A percentile compares a stretch with the other conserved stretches of the same genome.
phyloP scores from a whole-genome alignment of 2,888 invertebrate genomes.

The Autographa gamma region DNA sequence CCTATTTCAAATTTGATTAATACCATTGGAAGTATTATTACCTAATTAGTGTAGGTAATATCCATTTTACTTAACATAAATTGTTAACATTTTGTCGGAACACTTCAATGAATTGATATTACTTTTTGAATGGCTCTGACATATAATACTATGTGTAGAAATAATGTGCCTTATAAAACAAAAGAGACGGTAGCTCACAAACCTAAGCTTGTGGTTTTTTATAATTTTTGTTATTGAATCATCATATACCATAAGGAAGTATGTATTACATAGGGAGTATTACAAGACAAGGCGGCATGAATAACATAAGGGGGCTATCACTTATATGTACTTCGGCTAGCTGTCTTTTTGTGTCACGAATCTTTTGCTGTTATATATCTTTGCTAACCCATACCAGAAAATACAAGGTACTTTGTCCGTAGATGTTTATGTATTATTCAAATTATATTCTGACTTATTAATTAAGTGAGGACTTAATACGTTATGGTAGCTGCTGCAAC shows the following conservation, averaged over 20 bases:
- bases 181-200: too few relatives aligned
- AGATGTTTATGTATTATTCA: background rate
- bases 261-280: too few relatives aligned
- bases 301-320: too few relatives aligned
- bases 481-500: background rate
- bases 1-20: background rate
- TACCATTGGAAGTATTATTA: background rate
- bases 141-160: too few relatives aligned
- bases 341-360: too few relatives aligned
- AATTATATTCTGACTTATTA: background rate
- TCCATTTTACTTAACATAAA: background rate
- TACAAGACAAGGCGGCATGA: too few relatives aligned
- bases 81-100: background rate
- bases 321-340: too few relatives aligned
- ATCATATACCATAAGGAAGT: too few relatives aligned
- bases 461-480: background rate
- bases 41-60: conserved; percentile 2
- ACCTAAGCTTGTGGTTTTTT: too few relatives aligned
- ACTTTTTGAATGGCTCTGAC: background rate
- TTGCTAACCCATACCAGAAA: background rate
- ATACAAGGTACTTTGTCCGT: background rate
- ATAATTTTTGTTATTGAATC: too few relatives aligned
- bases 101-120: background rate
- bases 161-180: too few relatives aligned
- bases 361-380: background rate